Percentiles rank a stretch among this genome's conserved stretches.
These are phyloP conservation scores for Chelon auratus DNA, from an alignment of 2,797 vertebrate species.

Conservation along the genomic window DNA sequence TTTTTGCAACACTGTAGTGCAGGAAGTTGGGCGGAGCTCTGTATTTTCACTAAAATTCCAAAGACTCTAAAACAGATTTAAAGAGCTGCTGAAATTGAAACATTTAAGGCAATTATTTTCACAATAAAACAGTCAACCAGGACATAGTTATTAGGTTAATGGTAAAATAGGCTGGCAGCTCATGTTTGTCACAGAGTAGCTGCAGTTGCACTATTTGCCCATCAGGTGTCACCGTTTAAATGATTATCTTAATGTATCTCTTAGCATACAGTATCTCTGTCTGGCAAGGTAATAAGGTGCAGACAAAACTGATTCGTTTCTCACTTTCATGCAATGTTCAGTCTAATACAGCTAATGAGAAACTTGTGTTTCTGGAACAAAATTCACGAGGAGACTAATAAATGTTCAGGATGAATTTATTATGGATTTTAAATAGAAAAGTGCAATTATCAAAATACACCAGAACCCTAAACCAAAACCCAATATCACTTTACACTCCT, in stretches of 20 bases:
- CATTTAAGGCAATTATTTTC: neutral
- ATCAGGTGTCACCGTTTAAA: constrained; percentile 76
- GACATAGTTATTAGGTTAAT: neutral
- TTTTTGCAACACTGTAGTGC: neutral
- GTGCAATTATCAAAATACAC: neutral
- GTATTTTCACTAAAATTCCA: neutral
- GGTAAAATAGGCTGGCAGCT: neutral
- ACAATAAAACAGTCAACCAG: neutral
- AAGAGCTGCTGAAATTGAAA: neutral
- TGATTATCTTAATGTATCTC: constrained; percentile 34
- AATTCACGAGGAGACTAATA: too few species aligned
- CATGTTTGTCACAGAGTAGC: neutral
- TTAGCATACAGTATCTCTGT: neutral
- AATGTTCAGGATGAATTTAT: neutral
- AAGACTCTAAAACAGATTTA: neutral
- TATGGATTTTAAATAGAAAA: neutral
- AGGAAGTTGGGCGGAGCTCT: neutral
- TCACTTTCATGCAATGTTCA: neutral
- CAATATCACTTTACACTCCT: too few species aligned
- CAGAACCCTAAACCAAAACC: too few species aligned
- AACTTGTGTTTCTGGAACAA: neutral
- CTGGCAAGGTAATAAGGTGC: neutral
- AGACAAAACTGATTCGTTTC: constrained; percentile 2
- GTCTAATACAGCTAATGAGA: neutral
- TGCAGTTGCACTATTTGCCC: constrained; percentile 74